Evolutionary conservation across 2,888 invertebrate genomes (phyloP).

Genomic region (Lasius fuliginosus): DNA sequence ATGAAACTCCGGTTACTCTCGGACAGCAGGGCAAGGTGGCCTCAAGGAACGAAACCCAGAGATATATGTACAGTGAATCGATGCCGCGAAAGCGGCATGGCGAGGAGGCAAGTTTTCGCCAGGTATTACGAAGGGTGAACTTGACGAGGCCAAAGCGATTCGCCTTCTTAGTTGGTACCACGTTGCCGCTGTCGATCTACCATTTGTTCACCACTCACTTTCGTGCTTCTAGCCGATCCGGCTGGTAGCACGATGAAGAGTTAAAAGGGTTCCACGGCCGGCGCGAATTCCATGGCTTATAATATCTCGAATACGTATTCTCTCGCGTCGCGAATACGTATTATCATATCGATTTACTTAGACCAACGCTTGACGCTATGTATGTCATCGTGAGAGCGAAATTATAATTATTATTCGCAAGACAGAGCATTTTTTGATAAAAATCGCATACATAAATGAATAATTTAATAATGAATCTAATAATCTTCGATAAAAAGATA

Average conservation of each 20-base stretch:
- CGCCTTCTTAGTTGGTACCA: conserved; percentile 69
- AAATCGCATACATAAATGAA: neutral
- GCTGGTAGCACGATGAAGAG: conserved; percentile 69
- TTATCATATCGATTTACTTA: neutral
- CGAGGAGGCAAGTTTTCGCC: neutral
- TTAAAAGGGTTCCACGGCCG: neutral
- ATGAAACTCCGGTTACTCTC: conserved; percentile 52
- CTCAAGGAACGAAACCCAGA: neutral
- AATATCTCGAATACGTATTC: neutral
- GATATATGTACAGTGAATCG: neutral
- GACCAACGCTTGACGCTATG: neutral
- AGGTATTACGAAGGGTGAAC: neutral
- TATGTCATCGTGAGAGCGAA: neutral
- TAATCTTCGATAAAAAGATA: neutral
- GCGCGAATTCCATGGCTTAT: neutral
- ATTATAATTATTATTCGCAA: conserved; percentile 1
- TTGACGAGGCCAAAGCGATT: conserved; percentile 35
- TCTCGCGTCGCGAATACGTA: neutral
- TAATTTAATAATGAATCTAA: neutral
- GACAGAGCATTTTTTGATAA: neutral
- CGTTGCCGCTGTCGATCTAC: conserved; percentile 74
- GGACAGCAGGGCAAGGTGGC: neutral
- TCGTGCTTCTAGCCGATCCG: conserved; percentile 71
- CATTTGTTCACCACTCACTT: conserved; percentile 83
- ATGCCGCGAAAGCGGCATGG: neutral